Evolutionary conservation across 1,140 invertebrate genomes (phyloP).

Genomic region (Eriosoma lanigerum): DNA sequence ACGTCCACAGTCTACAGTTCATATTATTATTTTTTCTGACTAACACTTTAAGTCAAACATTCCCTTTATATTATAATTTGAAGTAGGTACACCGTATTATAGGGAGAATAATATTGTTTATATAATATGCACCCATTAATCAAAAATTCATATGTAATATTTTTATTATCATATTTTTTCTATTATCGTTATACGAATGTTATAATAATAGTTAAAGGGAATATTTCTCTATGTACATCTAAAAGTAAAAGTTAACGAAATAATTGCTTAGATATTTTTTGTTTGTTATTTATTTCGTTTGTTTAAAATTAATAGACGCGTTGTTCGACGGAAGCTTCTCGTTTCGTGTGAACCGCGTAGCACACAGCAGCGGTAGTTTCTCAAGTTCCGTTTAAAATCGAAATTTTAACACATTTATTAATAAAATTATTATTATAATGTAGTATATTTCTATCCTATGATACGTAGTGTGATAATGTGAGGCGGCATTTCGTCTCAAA

Average conservation of each 20-base stretch:
- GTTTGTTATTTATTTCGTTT: neutral
- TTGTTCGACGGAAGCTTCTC: neutral
- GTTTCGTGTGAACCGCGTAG: conserved; percentile 15
- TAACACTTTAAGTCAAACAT: no score
- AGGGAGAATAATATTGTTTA: no score
- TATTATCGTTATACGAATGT: neutral
- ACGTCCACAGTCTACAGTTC: no score
- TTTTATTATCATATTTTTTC: no score
- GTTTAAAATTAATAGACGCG: neutral
- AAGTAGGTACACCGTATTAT: no score
- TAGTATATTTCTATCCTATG: neutral
- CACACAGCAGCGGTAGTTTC: neutral
- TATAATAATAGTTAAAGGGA: neutral
- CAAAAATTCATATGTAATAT: no score
- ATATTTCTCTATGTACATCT: neutral
- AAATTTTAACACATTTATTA: no score
- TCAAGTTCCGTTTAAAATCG: neutral
- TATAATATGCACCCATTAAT: no score
- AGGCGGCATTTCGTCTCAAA: neutral
- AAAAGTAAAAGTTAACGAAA: conserved; percentile 18
- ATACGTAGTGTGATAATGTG: neutral
- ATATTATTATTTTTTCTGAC: no score
- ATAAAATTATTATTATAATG: no score
- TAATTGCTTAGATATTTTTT: neutral
- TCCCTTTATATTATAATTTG: no score